Evolutionary conservation across 1,140 invertebrate genomes (phyloP), one percentile per base, ranked within the genome.

Genomic region (Brachionus angularis): DNA sequence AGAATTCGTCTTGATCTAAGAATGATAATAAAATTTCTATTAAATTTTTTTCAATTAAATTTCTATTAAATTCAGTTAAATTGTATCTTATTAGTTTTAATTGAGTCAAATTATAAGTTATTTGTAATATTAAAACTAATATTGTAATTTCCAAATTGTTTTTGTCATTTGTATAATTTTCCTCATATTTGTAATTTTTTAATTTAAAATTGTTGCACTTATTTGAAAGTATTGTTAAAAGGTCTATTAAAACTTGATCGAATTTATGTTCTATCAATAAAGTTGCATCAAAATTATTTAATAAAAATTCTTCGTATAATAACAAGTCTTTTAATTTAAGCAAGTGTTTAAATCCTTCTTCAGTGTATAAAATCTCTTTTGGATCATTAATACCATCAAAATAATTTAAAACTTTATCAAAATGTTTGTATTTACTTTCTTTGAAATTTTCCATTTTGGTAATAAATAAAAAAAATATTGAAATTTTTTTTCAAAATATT

Each of bases 181-280:
- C 49, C 27, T 27, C 16, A 3, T 52, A 52, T n/a, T 55, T 31
- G 34, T 55, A 55, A 16, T 55, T 55, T 55, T 55, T 55, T 1
- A 55, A 31, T 12, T 55, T 33, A 18, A 55, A 33, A 8, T 27
- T 16, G 14, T 31, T 31, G 52, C 52, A 55, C n/a, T n/a, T 33
- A 55, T 55, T 55, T 55, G 27, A 34, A 27, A 16, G 52, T 33
- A 55, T 33, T 7, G 52, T 33, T 33, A 31, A 55, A 14, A 55
- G 29, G 18, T n/a, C 34, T 33, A 31, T 55, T 34, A 55, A 16
- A 31, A 55, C 33, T 34, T 55, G 21, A 34, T 55, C 52, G 27
- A 55, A 55, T 16, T 55, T 31, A 18, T 55, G 33, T 31, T 55
- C 34, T 14, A 55, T 18, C 16, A 55, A 55, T n/a, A n/a, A n/a